Percentiles rank a stretch among this genome's conserved stretches.
Conservation (phyloP, 1,140 invertebrate species). For the Papilio machaon region DNA sequence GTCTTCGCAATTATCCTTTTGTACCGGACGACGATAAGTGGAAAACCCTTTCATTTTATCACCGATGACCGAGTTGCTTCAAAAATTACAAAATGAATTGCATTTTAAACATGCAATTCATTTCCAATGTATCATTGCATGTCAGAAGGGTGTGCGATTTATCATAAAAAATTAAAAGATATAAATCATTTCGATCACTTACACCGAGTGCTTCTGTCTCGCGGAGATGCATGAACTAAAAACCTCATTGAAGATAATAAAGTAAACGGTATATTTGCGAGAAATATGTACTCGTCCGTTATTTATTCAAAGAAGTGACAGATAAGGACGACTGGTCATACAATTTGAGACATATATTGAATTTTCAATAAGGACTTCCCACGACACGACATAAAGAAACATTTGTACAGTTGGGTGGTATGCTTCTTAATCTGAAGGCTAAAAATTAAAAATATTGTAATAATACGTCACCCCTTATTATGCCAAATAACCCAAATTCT, state of each 20-base stretch:
- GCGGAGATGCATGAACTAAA: slow-evolving; percentile 60
- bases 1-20: neutral
- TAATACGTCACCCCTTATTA: neutral
- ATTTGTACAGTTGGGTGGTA: neutral
- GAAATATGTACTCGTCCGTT: slow-evolving; percentile 71
- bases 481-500: neutral
- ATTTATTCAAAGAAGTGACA: slow-evolving; percentile 68
- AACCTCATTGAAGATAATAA: slow-evolving; percentile 74
- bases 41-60: slow-evolving; percentile 25
- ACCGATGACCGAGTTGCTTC: slow-evolving; percentile 13
- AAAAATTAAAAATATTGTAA: neutral
- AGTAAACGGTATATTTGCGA: slow-evolving; percentile 73
- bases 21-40: neutral
- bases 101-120: neutral
- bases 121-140: neutral
- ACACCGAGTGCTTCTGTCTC: slow-evolving; percentile 47
- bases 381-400: slow-evolving; percentile 20
- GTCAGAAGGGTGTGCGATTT: slow-evolving; percentile 19
- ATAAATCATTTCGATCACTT: slow-evolving; percentile 46
- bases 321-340: slow-evolving; percentile 73
- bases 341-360: slow-evolving; percentile 64
- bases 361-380: slow-evolving; percentile 63
- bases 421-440: neutral
- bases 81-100: slow-evolving; percentile 21
- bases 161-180: slow-evolving; percentile 28